Conservation (phyloP, 2,113 vertebrate species). For the Cephalophus harveyi region DNA sequence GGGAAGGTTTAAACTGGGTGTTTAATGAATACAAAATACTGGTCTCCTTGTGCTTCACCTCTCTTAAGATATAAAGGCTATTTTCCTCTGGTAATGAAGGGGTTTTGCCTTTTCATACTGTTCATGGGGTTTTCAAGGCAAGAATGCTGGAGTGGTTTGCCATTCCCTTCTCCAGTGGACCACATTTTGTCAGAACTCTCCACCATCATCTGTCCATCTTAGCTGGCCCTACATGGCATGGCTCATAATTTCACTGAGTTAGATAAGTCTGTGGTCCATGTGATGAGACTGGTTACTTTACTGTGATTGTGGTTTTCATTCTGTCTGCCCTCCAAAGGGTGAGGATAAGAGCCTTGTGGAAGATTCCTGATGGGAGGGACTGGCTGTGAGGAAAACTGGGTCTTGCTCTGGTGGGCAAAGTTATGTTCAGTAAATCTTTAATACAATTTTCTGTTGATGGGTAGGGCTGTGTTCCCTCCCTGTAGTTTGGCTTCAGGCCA, state of each 20-base stretch:
- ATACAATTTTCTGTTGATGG: background rate
- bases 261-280: background rate
- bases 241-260: background rate
- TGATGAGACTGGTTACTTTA: background rate
- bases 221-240: background rate
- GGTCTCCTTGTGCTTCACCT: background rate
- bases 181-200: background rate
- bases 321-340: background rate
- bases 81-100: background rate
- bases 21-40: background rate
- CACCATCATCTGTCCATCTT: background rate
- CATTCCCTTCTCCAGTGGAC: background rate
- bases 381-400: background rate
- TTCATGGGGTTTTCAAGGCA: background rate
- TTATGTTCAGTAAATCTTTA: background rate
- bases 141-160: background rate
- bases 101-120: background rate
- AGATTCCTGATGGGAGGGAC: background rate
- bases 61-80: background rate
- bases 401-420: background rate
- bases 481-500: background rate
- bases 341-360: background rate
- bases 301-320: background rate
- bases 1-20: background rate
- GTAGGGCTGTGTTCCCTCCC: background rate